Conservation (phyloP, 2,113 vertebrate genomes). For the Eulemur rufifrons region DNA sequence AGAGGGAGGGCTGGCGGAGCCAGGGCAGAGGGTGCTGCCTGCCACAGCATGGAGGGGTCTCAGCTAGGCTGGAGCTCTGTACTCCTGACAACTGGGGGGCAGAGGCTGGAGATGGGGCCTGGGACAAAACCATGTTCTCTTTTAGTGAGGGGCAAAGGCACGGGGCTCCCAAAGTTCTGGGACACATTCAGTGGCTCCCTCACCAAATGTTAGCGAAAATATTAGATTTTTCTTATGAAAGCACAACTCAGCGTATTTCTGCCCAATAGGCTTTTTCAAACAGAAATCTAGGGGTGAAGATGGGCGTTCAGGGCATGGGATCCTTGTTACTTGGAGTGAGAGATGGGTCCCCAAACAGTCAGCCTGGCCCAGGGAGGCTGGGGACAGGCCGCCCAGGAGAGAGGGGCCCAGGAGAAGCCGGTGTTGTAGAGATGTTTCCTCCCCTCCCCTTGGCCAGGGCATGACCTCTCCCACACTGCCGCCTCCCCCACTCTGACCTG, state of each 20-base stretch:
- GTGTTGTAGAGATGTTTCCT: rapidly evolving
- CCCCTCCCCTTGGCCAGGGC: not conserved
- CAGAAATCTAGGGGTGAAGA: not conserved
- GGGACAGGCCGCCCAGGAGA: not conserved
- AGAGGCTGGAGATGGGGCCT: not conserved
- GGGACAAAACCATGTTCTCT: not conserved
- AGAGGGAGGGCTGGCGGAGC: not conserved
- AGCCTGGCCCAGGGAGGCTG: not conserved
- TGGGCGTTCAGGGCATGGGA: not conserved
- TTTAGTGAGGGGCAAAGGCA: not conserved
- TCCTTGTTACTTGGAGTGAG: not conserved
- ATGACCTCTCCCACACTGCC: not conserved
- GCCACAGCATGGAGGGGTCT: not conserved
- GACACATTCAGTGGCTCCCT: not conserved
- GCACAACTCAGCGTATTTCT: not conserved
- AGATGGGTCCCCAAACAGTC: not conserved
- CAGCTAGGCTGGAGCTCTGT: rapidly evolving
- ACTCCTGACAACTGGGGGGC: not conserved
- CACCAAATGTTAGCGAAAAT: not conserved
- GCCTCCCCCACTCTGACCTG: too few species aligned
- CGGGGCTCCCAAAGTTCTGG: not conserved
- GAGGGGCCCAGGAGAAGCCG: not conserved
- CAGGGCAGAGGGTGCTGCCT: not conserved
- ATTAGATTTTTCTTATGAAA: not conserved
- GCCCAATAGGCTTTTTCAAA: not conserved